phyloP scores from a whole-genome alignment of 2,888 invertebrate species.

The Agapetus fuscipes region DNA sequence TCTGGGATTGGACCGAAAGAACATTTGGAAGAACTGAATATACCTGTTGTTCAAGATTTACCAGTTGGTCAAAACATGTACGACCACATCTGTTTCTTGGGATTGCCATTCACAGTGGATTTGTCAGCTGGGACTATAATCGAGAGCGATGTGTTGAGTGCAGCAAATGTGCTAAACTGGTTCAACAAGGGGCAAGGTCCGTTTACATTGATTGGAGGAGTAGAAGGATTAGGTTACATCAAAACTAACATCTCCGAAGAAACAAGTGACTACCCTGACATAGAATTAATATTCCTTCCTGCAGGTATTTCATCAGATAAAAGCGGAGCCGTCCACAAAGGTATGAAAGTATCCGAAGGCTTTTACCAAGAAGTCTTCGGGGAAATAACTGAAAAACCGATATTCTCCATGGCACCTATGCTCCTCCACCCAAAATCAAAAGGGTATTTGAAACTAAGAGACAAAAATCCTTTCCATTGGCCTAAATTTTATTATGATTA shows the following conservation, averaged over 20 bases:
- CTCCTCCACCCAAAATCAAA: slow-evolving; percentile 65
- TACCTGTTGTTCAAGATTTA: slow-evolving; percentile 51
- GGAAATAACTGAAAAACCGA: slow-evolving; percentile 44
- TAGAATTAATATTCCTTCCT: slow-evolving; percentile 54
- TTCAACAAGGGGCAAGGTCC: slow-evolving; percentile 36
- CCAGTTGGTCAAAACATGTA: slow-evolving; percentile 59
- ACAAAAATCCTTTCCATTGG: slow-evolving; percentile 61
- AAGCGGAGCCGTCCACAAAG: slow-evolving; percentile 39
- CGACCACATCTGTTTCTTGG: slow-evolving; percentile 51
- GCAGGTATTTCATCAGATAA: slow-evolving; percentile 53
- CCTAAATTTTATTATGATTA: slow-evolving; percentile 78
- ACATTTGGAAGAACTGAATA: slow-evolving; percentile 42
- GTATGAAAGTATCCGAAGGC: slow-evolving; percentile 46
- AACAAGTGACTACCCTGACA: slow-evolving; percentile 52
- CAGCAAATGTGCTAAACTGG: slow-evolving; percentile 29
- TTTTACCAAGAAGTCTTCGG: slow-evolving; percentile 48
- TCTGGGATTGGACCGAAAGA: slow-evolving; percentile 58
- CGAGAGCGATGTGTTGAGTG: slow-evolving; percentile 27
- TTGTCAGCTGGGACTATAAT: slow-evolving; percentile 31
- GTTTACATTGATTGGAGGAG: slow-evolving; percentile 50
- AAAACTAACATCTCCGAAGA: slow-evolving; percentile 49
- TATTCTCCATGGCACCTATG: slow-evolving; percentile 55
- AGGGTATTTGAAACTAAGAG: slow-evolving; percentile 58
- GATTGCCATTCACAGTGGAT: slow-evolving; percentile 36
- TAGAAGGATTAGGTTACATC: slow-evolving; percentile 56